These are phyloP conservation scores for Apotomis betuletana DNA, from an alignment of 2,888 invertebrate species.

Conservation along the genomic window DNA sequence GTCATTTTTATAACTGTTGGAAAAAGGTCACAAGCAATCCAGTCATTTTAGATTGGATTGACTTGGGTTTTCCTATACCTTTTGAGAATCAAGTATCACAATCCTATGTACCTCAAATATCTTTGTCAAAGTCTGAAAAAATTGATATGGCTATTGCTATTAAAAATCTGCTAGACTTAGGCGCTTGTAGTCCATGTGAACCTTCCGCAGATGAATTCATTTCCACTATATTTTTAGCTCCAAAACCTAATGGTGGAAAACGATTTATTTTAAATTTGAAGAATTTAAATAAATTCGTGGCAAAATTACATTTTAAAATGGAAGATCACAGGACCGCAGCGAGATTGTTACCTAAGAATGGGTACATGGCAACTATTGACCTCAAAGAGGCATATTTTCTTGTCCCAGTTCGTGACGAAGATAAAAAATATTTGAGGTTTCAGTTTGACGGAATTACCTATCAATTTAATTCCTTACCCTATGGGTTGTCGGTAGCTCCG, in stretches of 20 bases:
- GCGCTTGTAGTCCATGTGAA: not conserved
- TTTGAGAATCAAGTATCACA: not conserved
- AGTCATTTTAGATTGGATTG: not conserved
- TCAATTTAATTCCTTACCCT: not conserved
- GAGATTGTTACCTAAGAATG: not conserved
- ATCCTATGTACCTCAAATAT: not conserved
- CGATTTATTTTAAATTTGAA: not conserved
- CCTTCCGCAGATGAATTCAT: not conserved
- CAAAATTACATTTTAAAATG: constrained; percentile 1
- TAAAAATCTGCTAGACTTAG: not conserved
- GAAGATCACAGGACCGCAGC: not conserved
- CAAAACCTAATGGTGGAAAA: not conserved
- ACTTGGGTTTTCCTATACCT: not conserved
- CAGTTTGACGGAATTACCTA: not conserved
- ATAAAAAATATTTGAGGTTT: not conserved
- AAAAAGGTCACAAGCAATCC: not conserved
- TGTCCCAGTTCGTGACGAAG: not conserved
- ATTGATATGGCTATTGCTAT: not conserved
- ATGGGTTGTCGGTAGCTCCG: not conserved
- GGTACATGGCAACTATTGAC: not conserved
- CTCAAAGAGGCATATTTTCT: no score
- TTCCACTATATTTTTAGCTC: constrained; percentile 1
- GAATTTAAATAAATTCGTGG: not conserved
- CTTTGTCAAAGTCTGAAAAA: not conserved
- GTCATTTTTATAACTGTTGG: constrained; percentile 2